Evolutionary conservation across 2,797 vertebrate species (phyloP).

Genomic region (Poecile montanus): DNA sequence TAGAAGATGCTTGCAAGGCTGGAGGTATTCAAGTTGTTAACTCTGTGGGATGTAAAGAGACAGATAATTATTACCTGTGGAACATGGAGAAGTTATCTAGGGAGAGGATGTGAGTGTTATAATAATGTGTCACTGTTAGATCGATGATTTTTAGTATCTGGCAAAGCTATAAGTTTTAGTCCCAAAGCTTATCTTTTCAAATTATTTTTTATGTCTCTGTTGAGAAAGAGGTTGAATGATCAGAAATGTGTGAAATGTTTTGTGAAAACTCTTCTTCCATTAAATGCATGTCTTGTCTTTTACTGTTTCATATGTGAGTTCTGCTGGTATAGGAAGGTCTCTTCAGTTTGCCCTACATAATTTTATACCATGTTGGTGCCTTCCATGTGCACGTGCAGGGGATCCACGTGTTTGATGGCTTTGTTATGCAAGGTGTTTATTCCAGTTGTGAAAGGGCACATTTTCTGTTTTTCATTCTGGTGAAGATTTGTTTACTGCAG

Average conservation of each 20-base stretch:
- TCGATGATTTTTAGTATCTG: not conserved
- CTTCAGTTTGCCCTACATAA: not conserved
- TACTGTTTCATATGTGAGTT: not conserved
- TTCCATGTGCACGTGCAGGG: rapidly evolving
- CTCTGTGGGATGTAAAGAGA: conserved; percentile 38
- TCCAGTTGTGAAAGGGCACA: not conserved
- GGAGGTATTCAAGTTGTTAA: conserved; percentile 14
- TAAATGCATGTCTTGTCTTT: not conserved
- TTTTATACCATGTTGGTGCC: not conserved
- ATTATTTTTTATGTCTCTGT: not conserved
- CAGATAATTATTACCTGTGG: conserved; percentile 46
- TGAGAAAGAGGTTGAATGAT: not conserved
- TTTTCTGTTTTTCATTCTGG: not conserved
- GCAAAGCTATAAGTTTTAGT: not conserved
- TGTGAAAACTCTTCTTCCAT: not conserved
- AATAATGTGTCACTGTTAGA: not conserved
- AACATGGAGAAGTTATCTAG: conserved; percentile 15
- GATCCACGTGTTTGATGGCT: not conserved
- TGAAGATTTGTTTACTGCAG: not conserved
- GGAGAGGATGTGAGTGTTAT: conserved; percentile 13
- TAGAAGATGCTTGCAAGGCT: not conserved
- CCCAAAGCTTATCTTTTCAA: not conserved
- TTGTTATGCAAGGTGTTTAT: not conserved
- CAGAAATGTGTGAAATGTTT: not conserved
- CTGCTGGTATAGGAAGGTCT: not conserved